Evolutionary conservation across 1,140 invertebrate species (phyloP).

Genomic region (Hyposmocoma kahamanoa): DNA sequence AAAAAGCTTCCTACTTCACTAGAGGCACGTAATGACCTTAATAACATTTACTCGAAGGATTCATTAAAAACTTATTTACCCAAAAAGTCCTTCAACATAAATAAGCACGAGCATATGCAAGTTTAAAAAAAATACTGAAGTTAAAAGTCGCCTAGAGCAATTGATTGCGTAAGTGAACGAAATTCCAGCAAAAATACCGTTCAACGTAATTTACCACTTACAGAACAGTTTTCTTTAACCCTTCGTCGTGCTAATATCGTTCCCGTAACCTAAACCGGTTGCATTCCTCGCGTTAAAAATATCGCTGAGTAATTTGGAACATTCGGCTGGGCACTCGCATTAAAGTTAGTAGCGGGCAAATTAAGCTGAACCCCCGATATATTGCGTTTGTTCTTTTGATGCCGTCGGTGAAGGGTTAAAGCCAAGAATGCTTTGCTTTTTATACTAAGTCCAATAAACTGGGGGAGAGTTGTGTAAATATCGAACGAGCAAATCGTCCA

Average conservation of each 20-base stretch:
- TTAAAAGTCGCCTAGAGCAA: no score
- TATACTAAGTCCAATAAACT: conserved; percentile 61
- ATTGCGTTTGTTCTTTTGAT: conserved; percentile 74
- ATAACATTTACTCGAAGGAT: no score
- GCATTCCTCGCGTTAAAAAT: conserved; percentile 70
- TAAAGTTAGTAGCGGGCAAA: conserved; percentile 65
- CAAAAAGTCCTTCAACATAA: no score
- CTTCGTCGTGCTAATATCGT: conserved; percentile 50
- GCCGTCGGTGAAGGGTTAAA: conserved; percentile 70
- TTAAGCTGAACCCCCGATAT: conserved; percentile 67
- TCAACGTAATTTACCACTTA: not conserved
- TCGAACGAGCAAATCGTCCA: not conserved
- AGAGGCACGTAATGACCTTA: no score
- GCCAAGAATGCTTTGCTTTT: conserved; percentile 74
- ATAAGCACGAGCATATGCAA: no score
- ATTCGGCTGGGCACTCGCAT: conserved; percentile 59
- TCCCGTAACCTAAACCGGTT: conserved; percentile 59
- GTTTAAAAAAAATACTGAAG: no score
- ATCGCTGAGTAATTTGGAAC: conserved; percentile 67
- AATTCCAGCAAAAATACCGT: not conserved
- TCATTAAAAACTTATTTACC: no score
- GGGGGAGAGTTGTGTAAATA: conserved; percentile 20
- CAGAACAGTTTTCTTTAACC: conserved; percentile 21
- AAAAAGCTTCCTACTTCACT: no score
- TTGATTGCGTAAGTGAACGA: not conserved